Evolutionary conservation across 2,888 invertebrate genomes (phyloP).

Genomic region (Mythimna vitellina): DNA sequence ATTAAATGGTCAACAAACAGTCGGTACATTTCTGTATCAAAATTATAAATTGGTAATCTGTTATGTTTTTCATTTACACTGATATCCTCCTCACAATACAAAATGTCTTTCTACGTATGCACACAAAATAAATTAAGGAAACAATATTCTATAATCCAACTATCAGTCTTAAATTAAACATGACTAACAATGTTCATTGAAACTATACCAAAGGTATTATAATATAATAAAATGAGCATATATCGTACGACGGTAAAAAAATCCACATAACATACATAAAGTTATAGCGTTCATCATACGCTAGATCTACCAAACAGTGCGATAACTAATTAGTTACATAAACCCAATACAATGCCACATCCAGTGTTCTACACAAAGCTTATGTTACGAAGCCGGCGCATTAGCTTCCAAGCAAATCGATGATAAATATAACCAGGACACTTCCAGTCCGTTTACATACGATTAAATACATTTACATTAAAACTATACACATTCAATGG

Average conservation of each 20-base stretch:
- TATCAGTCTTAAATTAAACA: constrained; percentile 86
- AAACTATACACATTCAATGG: constrained; percentile 37
- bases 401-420: constrained; percentile 46
- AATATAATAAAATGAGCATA: constrained; percentile 68
- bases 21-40: constrained; percentile 47
- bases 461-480: constrained; percentile 51
- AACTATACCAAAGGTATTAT: constrained; percentile 60
- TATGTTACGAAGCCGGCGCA: constrained; percentile 50
- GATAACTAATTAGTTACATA: constrained; percentile 29
- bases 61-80: constrained; percentile 37
- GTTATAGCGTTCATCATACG: constrained; percentile 40
- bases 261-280: constrained; percentile 38
- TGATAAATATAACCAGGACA: constrained; percentile 29
- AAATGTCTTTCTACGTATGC: constrained; percentile 70
- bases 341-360: constrained; percentile 34
- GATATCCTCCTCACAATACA: constrained; percentile 50
- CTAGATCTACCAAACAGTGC: constrained; percentile 56
- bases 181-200: constrained; percentile 70
- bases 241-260: constrained; percentile 55
- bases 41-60: constrained; percentile 25
- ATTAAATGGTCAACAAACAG: constrained; percentile 7
- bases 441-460: constrained; percentile 24
- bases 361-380: constrained; percentile 43
- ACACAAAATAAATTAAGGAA: constrained; percentile 73
- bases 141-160: constrained; percentile 72